Percentiles rank a stretch among this genome's conserved stretches.
Evolutionary conservation across 2,888 invertebrate genomes (phyloP).

Genomic region (Agelastica alni): DNA sequence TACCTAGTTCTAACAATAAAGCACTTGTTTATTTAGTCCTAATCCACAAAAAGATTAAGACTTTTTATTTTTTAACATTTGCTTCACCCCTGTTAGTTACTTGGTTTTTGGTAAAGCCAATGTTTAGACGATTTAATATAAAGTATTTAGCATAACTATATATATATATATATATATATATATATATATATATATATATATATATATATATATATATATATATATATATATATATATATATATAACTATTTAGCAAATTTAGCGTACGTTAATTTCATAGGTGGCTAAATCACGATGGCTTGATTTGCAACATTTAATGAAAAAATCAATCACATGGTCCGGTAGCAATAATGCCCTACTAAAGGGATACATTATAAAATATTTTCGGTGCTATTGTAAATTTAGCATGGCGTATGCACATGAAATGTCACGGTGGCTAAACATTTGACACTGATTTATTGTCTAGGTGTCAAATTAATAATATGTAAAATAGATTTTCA

Average conservation of each 20-base stretch:
- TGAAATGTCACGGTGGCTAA: conserved; percentile 24
- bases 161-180: no score
- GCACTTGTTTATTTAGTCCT: no score
- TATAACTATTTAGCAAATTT: conserved; percentile 36
- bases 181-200: no score
- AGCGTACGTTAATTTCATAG: conserved; percentile 41
- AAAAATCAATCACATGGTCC: conserved; percentile 29
- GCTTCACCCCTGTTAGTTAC: no score
- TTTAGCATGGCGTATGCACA: conserved; percentile 24
- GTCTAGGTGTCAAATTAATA: conserved; percentile 27
- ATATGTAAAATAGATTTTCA: conserved; percentile 21
- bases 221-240: no score
- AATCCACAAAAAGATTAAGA: no score
- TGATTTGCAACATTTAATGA: conserved; percentile 18
- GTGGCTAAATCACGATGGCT: conserved; percentile 37
- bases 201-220: no score
- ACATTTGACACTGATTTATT: conserved; percentile 27
- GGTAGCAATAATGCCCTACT: conserved; percentile 19
- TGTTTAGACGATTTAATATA: no score
- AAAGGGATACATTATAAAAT: conserved; percentile 25
- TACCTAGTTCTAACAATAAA: no score
- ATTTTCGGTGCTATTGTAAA: conserved; percentile 24
- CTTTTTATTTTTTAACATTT: no score
- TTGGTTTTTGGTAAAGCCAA: no score
- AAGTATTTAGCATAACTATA: no score